Percentiles rank a stretch among this genome's conserved stretches.
Conservation (phyloP, 1,140 invertebrate species). For the Calosoma granatense region DNA sequence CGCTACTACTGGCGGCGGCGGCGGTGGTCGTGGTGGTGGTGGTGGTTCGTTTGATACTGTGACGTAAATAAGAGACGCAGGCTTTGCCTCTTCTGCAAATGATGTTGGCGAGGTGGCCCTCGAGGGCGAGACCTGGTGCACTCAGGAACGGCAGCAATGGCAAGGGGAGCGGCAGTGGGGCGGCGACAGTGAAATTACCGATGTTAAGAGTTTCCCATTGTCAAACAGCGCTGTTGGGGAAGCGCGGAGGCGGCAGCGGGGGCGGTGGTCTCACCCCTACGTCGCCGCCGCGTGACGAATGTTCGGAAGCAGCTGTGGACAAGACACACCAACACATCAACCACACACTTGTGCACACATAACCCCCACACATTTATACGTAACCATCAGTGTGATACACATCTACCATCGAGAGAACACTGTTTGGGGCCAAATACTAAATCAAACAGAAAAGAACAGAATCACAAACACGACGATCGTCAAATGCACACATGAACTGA, state of each 20-base stretch:
- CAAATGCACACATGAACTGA: too few relatives aligned
- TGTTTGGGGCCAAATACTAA: too few relatives aligned
- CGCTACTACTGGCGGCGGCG: not conserved
- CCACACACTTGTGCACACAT: not conserved
- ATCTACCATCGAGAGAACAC: too few relatives aligned
- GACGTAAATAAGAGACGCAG: conserved; percentile 38
- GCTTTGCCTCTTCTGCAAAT: conserved; percentile 41
- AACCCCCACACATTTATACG: too few relatives aligned
- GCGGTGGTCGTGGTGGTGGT: conserved; percentile 13
- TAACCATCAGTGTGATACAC: too few relatives aligned
- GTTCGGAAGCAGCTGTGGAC: conserved; percentile 30
- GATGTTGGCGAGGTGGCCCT: conserved; percentile 41
- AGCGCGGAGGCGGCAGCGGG: conserved; percentile 52
- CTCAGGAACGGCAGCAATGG: conserved; percentile 25
- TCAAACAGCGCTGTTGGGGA: conserved; percentile 57
- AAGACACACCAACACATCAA: not conserved
- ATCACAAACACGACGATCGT: too few relatives aligned
- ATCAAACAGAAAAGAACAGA: too few relatives aligned
- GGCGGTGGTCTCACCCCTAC: conserved; percentile 40
- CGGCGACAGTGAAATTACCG: conserved; percentile 31
- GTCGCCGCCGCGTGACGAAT: conserved; percentile 26
- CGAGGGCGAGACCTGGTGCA: conserved; percentile 32
- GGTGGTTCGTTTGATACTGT: conserved; percentile 33
- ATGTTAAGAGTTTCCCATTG: conserved; percentile 51
- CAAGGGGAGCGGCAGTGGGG: conserved; percentile 34